Percentiles rank a stretch among this genome's conserved stretches.
phyloP scores from a whole-genome alignment of 2,797 vertebrate genomes.

The Adelosebastes latens region DNA sequence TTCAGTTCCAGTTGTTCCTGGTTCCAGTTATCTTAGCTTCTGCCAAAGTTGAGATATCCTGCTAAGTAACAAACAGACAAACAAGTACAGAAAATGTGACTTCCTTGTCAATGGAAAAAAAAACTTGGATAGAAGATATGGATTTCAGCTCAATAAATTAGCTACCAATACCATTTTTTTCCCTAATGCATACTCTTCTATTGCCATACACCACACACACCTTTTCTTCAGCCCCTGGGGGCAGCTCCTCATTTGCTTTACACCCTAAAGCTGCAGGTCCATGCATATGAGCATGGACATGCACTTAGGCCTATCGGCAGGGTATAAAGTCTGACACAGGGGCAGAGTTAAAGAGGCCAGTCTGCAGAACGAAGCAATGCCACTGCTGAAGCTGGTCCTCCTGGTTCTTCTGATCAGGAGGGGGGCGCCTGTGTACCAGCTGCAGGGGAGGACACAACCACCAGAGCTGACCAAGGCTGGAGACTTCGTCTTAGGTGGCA shows the following conservation, averaged over 20 bases:
- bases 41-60: not conserved
- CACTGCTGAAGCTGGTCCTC: slow-evolving; percentile 50
- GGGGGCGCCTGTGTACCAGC: slow-evolving; percentile 52
- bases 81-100: not conserved
- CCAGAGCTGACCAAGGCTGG: slow-evolving; percentile 70
- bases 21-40: no score
- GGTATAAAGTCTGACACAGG: slow-evolving; percentile 5
- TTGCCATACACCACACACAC: not conserved
- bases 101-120: not conserved
- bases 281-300: not conserved
- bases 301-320: not conserved
- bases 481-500: slow-evolving; percentile 75
- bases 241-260: not conserved
- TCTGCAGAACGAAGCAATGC: slow-evolving; percentile 41
- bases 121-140: not conserved
- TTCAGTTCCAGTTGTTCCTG: no score
- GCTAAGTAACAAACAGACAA: not conserved
- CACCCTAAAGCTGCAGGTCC: not conserved
- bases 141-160: not conserved
- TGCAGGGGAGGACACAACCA: slow-evolving; percentile 37
- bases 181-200: not conserved
- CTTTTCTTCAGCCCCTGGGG: not conserved
- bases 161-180: not conserved
- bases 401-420: slow-evolving; percentile 43
- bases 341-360: not conserved